Evolutionary conservation across 2,888 invertebrate genomes (phyloP), one percentile per base, ranked within the genome.

Genomic region (Spatulosminthurus flaviceps): DNA sequence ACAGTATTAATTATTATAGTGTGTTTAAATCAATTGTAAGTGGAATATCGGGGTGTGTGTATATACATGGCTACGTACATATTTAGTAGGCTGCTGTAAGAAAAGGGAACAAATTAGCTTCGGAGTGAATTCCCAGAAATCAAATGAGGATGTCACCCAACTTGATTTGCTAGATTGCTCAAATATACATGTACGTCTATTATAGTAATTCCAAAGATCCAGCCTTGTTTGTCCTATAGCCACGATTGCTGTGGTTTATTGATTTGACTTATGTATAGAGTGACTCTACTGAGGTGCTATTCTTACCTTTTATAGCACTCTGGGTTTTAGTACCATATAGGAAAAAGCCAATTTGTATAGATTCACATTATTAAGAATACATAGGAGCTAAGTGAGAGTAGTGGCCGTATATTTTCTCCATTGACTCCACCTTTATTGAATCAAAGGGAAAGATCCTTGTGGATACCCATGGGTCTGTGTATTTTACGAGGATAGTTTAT

Each of bases 101-200:
- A 19, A 34, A 9, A 19, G 5, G n/a, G 9, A 4, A 51, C 19
- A n/a, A n/a, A 19, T n/a, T 13, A 16, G 2, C 2, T 51, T 19
- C 22, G 29, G 43, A 41, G 72, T 28, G 60, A 71, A 70, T 79
- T 70, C 60, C 79, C 69, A 34, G 51, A 74, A 67, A 60, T 75
- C 79, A 75, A 75, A 79, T 76, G 76, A 79, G 79, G 75, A 69
- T 78, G 80, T 80, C 80, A 80, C 77, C 66, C 78, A 22, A 73
- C 73, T 70, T 74, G 80, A 77, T 77, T 78, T 78, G 78, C 77
- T 78, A 70, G 74, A 78, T 77, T 77, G 78, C 71, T 76, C 76
- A n/a, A n/a, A n/a, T n/a, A n/a, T n/a, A n/a, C 69, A 71, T 76
- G n/a, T 22, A 71, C 41, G 9, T 42, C 43, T 42, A 42, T 71